Percentiles rank a stretch among this genome's conserved stretches.
Conservation (phyloP, 2,797 vertebrate species). For the Ammospiza maritima region DNA sequence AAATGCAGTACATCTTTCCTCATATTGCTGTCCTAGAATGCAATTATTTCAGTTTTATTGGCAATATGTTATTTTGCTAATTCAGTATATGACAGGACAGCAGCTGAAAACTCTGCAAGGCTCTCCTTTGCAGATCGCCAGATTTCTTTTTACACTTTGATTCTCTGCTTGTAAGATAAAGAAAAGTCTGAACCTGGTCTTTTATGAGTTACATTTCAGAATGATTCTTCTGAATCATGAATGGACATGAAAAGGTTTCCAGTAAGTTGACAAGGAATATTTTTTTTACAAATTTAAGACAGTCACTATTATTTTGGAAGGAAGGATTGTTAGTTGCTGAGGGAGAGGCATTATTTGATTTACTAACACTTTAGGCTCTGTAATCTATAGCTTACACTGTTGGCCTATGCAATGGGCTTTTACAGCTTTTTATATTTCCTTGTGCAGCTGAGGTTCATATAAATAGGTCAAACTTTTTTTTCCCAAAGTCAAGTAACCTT, state of each 20-base stretch:
- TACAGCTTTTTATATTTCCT: neutral
- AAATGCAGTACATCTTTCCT: neutral
- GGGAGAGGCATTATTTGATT: neutral
- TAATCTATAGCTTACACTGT: neutral
- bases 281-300: neutral
- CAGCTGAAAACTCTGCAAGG: neutral
- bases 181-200: neutral
- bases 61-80: slow-evolving; percentile 12
- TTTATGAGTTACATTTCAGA: neutral
- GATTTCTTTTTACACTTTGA: neutral
- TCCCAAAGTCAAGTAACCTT: neutral
- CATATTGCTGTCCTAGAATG: neutral
- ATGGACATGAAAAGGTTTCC: neutral
- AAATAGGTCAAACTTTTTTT: neutral
- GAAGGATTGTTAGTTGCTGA: neutral
- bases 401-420: neutral
- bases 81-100: neutral
- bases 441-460: neutral
- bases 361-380: neutral
- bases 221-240: neutral
- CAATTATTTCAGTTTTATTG: neutral
- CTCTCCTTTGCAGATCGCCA: neutral
- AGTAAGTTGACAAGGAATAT: neutral
- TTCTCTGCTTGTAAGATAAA: neutral
- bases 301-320: neutral